Percentiles rank a stretch among this genome's conserved stretches.
phyloP scores from a whole-genome alignment of 2,797 vertebrate genomes.

The Intellagama lesueurii region DNA sequence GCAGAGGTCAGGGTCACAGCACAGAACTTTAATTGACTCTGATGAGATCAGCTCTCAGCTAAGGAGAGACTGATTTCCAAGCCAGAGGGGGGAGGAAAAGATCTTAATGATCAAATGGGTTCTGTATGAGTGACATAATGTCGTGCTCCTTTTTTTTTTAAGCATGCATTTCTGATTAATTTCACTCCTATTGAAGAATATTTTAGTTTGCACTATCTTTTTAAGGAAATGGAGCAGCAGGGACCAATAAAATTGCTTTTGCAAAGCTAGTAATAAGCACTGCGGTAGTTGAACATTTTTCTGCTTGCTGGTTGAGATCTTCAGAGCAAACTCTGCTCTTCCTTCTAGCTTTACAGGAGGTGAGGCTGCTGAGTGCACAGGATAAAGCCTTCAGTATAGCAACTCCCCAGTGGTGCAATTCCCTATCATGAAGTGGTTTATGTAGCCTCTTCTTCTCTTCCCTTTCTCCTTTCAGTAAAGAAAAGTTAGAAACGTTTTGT shows the following conservation, averaged over 20 bases:
- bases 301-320: not conserved
- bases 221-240: slow-evolving; percentile 40
- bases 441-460: no score
- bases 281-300: slow-evolving; percentile 7
- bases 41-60: slow-evolving; percentile 67
- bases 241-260: not conserved
- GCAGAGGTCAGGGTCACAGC: slow-evolving; percentile 42
- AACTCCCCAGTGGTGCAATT: not conserved
- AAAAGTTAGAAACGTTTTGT: not conserved
- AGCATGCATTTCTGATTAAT: slow-evolving; percentile 64
- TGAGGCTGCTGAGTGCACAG: not conserved
- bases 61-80: slow-evolving; percentile 41
- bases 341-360: not conserved
- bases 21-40: slow-evolving; percentile 56
- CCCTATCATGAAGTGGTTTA: not conserved
- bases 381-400: not conserved
- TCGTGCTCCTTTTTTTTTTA: slow-evolving; percentile 51
- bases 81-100: slow-evolving; percentile 9
- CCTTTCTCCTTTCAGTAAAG: not conserved
- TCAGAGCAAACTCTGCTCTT: not conserved
- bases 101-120: slow-evolving; percentile 68
- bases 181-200: slow-evolving; percentile 61
- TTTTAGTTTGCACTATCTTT: slow-evolving; percentile 46
- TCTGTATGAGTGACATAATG: slow-evolving; percentile 62
- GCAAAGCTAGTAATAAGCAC: not conserved